A percentile compares a stretch with the other conserved stretches of the same genome.
phyloP scores from a whole-genome alignment of 1,140 invertebrate genomes.

The Drosophila pandora region DNA sequence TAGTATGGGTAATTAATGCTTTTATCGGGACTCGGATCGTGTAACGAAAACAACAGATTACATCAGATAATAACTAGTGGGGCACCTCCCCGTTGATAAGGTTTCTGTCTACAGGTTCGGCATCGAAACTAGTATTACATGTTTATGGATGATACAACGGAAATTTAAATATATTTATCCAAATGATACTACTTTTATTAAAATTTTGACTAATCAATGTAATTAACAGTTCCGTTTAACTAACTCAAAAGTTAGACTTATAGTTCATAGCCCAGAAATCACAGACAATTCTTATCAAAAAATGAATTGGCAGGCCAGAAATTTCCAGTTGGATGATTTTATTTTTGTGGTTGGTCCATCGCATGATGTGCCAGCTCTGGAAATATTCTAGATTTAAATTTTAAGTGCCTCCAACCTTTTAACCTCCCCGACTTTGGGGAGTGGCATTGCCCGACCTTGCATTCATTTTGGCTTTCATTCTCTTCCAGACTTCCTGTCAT shows the following conservation, averaged over 20 bases:
- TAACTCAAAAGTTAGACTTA: too few relatives aligned
- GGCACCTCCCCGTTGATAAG: constrained; percentile 18
- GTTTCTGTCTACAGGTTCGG: constrained; percentile 8
- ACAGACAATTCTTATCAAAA: constrained; percentile 29
- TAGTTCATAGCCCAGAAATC: neutral
- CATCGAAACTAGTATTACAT: neutral
- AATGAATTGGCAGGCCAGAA: neutral
- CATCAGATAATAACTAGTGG: constrained; percentile 55
- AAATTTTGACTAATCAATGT: too few relatives aligned
- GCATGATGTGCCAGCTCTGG: neutral
- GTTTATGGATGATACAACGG: neutral
- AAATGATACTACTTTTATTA: too few relatives aligned
- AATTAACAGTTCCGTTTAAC: too few relatives aligned
- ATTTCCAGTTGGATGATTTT: neutral
- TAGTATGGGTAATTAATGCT: constrained; percentile 70
- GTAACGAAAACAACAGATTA: constrained; percentile 73
- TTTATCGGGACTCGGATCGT: constrained; percentile 45
- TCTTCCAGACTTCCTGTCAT: constrained; percentile 89
- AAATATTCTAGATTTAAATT: constrained; percentile 45
- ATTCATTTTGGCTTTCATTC: constrained; percentile 27
- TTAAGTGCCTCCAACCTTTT: constrained; percentile 35
- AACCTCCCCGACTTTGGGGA: neutral
- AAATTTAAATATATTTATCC: neutral
- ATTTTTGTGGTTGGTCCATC: neutral
- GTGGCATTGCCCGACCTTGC: constrained; percentile 15